phyloP scores from a whole-genome alignment of 23 tunicate genomes.

The Trididemnum nubilum region DNA sequence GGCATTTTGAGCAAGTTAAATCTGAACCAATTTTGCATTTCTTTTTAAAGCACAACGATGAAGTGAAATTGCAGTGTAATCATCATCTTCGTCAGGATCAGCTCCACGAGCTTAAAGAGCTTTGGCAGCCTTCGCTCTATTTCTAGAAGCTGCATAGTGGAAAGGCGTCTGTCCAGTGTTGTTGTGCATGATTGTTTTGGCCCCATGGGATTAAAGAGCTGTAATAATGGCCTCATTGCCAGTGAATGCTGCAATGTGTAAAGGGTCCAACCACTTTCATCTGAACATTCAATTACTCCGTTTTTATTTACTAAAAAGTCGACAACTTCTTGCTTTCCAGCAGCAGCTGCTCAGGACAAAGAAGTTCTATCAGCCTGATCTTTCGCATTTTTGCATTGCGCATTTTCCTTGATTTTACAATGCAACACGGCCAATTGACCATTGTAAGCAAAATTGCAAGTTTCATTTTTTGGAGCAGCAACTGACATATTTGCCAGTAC shows the following conservation, averaged over 20 bases:
- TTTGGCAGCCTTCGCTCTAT: constrained; percentile 64
- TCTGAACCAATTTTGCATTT: constrained; percentile 70
- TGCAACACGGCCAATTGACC: constrained; percentile 79
- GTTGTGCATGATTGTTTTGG: constrained; percentile 51
- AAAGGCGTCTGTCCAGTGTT: constrained; percentile 80
- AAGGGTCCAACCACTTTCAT: constrained; percentile 92
- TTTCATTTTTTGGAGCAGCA: constrained; percentile 78
- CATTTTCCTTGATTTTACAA: constrained; percentile 62
- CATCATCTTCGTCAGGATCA: constrained; percentile 74
- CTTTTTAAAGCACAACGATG: constrained; percentile 96
- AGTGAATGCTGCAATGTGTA: constrained; percentile 87
- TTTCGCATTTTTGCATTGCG: constrained; percentile 29
- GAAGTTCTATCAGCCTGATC: constrained; percentile 85
- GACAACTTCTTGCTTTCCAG: constrained; percentile 61
- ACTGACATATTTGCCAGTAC: constrained; percentile 71
- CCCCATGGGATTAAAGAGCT: constrained; percentile 62
- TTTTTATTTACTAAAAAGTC: constrained; percentile 79
- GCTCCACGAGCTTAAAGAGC: constrained; percentile 88
- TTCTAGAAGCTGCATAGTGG: constrained; percentile 89
- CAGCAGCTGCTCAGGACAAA: constrained; percentile 88
- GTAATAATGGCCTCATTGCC: constrained; percentile 69
- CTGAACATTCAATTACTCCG: constrained; percentile 60
- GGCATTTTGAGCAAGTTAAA: constrained; percentile 74
- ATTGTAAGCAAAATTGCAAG: constrained; percentile 81
- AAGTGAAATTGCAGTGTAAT: constrained; percentile 66